Evolutionary conservation across 2,888 invertebrate species (phyloP).

Genomic region (Machimus atricapillus): DNA sequence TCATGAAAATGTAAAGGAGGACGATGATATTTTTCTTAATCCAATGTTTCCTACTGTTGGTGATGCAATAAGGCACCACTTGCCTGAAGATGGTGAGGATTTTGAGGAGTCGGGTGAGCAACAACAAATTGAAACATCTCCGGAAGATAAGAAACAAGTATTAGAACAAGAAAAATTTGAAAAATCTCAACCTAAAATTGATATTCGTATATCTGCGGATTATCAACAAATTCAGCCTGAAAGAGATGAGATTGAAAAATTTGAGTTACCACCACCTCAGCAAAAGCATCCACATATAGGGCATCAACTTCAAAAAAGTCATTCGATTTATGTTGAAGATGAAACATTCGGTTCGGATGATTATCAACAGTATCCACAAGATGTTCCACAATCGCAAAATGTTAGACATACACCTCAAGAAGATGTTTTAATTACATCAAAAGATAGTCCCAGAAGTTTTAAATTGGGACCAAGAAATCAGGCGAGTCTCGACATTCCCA

Average conservation of each 20-base stretch:
- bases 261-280: neutral
- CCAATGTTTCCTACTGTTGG: slow-evolving; percentile 52
- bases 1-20: neutral
- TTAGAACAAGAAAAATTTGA: neutral
- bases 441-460: slow-evolving; percentile 63
- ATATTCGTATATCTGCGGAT: slow-evolving; percentile 3
- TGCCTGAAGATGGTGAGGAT: slow-evolving; percentile 42
- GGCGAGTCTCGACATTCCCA: slow-evolving; percentile 82
- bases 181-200: slow-evolving; percentile 45
- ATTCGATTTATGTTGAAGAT: slow-evolving; percentile 53
- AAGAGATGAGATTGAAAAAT: neutral
- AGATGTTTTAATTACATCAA: neutral
- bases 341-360: slow-evolving; percentile 45
- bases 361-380: neutral
- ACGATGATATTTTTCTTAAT: slow-evolving; percentile 49
- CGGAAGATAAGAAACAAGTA: neutral
- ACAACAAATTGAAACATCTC: neutral
- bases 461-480: slow-evolving; percentile 70
- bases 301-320: slow-evolving; percentile 50
- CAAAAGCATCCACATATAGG: neutral
- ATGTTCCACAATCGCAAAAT: slow-evolving; percentile 18
- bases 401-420: slow-evolving; percentile 49
- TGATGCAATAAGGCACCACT: slow-evolving; percentile 49
- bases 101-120: neutral
- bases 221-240: neutral